Conservation (phyloP, 2,113 vertebrate genomes). For the Mobula hypostoma region DNA sequence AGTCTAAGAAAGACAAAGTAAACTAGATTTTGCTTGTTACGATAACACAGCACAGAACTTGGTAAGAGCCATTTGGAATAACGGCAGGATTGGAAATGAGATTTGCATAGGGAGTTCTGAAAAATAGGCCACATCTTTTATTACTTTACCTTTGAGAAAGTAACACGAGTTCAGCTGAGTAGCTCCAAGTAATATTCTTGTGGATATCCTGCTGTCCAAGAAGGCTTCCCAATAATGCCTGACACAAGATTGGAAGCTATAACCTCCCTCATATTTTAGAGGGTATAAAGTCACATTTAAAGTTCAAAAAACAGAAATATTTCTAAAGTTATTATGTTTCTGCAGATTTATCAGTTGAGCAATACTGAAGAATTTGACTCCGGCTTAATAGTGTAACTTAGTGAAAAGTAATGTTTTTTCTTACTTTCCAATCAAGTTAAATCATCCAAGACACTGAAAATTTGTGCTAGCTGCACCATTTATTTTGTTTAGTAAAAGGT, state of each 20-base stretch:
- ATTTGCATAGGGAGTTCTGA: too few relatives aligned
- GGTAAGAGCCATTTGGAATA: too few relatives aligned
- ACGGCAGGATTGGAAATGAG: too few relatives aligned
- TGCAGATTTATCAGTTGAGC: background rate
- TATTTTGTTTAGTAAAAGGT: background rate
- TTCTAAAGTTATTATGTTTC: background rate
- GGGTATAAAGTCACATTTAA: background rate
- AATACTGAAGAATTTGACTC: background rate
- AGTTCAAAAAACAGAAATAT: background rate
- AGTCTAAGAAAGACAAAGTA: too few relatives aligned
- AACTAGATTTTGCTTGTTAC: too few relatives aligned
- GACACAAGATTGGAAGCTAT: background rate
- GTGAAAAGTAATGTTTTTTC: conserved; percentile 3
- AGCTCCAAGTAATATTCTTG: background rate
- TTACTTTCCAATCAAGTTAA: background rate
- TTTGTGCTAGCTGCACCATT: background rate
- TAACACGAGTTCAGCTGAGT: background rate
- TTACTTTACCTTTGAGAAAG: background rate
- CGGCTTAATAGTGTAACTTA: background rate
- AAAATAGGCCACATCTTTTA: too few relatives aligned
- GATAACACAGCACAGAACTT: too few relatives aligned
- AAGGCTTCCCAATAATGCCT: background rate
- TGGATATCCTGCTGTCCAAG: background rate
- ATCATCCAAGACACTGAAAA: background rate
- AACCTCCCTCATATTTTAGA: background rate